Percentiles rank a stretch among this genome's conserved stretches.
Conservation (phyloP, 2,888 invertebrate genomes). For the Amphipyra tragopoginis region DNA sequence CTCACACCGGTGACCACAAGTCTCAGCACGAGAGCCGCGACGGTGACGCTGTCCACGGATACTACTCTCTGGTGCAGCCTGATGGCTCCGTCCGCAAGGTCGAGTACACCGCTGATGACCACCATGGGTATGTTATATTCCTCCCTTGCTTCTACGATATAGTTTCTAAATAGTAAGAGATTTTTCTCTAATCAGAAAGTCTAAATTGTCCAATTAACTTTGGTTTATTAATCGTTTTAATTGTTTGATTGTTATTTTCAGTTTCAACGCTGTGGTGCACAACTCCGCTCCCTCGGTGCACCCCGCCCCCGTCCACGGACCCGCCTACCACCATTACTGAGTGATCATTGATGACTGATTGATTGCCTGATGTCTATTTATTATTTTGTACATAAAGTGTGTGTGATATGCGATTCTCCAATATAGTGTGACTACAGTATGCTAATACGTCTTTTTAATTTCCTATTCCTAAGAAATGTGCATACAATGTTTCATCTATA, state of each 20-base stretch:
- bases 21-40: conserved; percentile 87
- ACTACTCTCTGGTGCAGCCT: conserved; percentile 88
- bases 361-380: conserved; percentile 41
- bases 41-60: conserved; percentile 90
- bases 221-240: too few species aligned
- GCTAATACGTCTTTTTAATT: too few species aligned
- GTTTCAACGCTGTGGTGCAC: conserved; percentile 87
- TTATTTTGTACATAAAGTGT: conserved; percentile 34
- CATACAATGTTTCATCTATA: too few species aligned
- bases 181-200: too few species aligned
- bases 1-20: conserved; percentile 90
- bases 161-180: too few species aligned
- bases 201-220: too few species aligned
- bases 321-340: conserved; percentile 71
- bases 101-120: conserved; percentile 80
- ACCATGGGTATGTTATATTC: conserved; percentile 38
- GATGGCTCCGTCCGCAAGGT: conserved; percentile 81
- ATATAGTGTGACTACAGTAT: too few species aligned
- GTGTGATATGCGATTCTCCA: too few species aligned
- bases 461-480: too few species aligned
- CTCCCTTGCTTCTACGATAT: too few species aligned
- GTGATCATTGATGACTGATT: conserved; percentile 23
- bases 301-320: conserved; percentile 70
- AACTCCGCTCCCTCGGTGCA: conserved; percentile 80
- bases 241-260: conserved; percentile 59